These are phyloP conservation scores for Dolichotis patagonum DNA, from an alignment of 2,113 vertebrate genomes.

Conservation along the genomic window DNA sequence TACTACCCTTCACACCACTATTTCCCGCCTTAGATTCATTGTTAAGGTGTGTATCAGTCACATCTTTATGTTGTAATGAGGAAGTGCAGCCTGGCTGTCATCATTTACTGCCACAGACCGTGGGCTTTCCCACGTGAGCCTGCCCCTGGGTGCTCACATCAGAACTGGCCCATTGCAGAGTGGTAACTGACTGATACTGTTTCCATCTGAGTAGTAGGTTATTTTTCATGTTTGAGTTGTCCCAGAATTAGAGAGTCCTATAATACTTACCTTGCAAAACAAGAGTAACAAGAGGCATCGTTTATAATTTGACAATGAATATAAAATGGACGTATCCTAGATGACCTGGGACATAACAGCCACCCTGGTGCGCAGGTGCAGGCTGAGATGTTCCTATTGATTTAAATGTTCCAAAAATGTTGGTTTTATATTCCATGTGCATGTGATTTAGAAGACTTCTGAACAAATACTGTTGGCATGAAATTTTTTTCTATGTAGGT, in stretches of 20 bases:
- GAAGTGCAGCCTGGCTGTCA: not conserved
- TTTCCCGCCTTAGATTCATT: not conserved
- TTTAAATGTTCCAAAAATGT: not conserved
- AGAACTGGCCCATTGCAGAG: not conserved
- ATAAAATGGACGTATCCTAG: not conserved
- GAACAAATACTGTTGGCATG: not conserved
- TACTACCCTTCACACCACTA: not conserved
- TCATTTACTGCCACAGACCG: not conserved
- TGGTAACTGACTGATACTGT: not conserved
- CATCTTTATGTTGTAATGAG: not conserved
- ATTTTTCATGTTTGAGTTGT: not conserved
- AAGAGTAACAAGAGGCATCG: not conserved
- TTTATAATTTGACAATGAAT: not conserved
- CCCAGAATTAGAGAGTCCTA: not conserved
- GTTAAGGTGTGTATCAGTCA: not conserved
- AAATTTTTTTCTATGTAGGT: not conserved
- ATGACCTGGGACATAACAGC: not conserved
- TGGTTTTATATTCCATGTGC: not conserved
- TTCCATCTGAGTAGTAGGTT: slow-evolving; percentile 19
- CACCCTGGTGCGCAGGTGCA: not conserved
- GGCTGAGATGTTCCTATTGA: not conserved
- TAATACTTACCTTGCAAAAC: not conserved
- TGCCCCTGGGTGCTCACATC: not conserved
- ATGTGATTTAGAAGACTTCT: not conserved
- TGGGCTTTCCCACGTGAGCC: not conserved